Evolutionary conservation across 2,113 vertebrate genomes (phyloP).

Genomic region (Tychaedon coryphoeus): DNA sequence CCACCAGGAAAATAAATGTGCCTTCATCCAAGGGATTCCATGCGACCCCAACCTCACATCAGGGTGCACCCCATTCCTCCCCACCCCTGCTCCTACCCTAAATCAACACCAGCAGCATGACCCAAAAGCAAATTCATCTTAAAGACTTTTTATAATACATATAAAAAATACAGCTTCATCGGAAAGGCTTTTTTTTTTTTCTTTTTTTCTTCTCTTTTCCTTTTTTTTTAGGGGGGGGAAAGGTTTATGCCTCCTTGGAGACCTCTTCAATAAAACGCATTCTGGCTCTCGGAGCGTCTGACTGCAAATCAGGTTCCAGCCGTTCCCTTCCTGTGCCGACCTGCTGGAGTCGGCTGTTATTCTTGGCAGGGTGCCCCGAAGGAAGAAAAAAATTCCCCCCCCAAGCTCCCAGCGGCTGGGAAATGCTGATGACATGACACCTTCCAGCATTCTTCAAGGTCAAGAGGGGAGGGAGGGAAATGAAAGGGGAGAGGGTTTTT

Average conservation of each 20-base stretch:
- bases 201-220: conserved; percentile 1
- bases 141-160: background rate
- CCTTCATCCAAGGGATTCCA: background rate
- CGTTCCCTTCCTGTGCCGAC: conserved; percentile 91
- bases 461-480: conserved; percentile 57
- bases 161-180: conserved; percentile 51
- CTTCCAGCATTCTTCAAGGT: conserved; percentile 74
- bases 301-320: conserved; percentile 85
- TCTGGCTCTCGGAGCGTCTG: conserved; percentile 77
- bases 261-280: conserved; percentile 78
- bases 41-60: fast-evolving
- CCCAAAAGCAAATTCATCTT: conserved; percentile 21
- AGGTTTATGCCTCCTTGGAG: conserved; percentile 79
- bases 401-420: conserved; percentile 64
- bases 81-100: background rate
- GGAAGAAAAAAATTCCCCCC: conserved; percentile 68
- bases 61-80: background rate
- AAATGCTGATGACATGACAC: conserved; percentile 86
- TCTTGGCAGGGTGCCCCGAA: conserved; percentile 85
- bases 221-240: background rate
- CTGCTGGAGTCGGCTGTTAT: conserved; percentile 93
- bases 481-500: conserved; percentile 23
- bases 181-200: conserved; percentile 71
- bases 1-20: background rate
- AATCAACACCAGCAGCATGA: background rate